These are phyloP conservation scores for Aphelocoma californica DNA, from an alignment of 2,797 vertebrate genomes.

Conservation along the genomic window DNA sequence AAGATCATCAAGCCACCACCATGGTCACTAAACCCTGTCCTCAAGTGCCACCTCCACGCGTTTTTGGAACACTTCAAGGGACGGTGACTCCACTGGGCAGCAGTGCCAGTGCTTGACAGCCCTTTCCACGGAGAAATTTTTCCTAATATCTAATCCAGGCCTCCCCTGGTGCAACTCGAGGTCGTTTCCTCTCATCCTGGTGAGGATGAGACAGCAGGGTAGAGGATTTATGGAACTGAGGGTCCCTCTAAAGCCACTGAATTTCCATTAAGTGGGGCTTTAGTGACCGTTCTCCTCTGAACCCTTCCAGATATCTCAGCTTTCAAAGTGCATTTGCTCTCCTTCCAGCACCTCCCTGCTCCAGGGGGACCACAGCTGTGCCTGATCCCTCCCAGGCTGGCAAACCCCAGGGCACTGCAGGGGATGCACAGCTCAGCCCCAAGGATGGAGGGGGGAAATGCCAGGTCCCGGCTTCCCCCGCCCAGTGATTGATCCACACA, in stretches of 20 bases:
- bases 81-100: neutral
- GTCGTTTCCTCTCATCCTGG: neutral
- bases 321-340: neutral
- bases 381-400: neutral
- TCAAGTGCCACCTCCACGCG: neutral
- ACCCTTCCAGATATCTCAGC: neutral
- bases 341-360: neutral
- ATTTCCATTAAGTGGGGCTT: neutral
- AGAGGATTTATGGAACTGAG: neutral
- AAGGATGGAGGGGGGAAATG: neutral
- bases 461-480: neutral
- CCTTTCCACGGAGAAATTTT: neutral
- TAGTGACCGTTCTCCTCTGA: neutral
- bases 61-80: neutral
- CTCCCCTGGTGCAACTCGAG: neutral
- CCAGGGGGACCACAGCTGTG: neutral
- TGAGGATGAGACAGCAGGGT: neutral
- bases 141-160: neutral
- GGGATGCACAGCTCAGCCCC: neutral
- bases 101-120: neutral
- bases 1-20: neutral
- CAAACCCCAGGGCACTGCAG: neutral
- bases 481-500: neutral
- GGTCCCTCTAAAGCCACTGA: neutral
- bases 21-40: neutral